Conservation (phyloP, 2,113 vertebrate genomes). For the Thymallus thymallus region DNA sequence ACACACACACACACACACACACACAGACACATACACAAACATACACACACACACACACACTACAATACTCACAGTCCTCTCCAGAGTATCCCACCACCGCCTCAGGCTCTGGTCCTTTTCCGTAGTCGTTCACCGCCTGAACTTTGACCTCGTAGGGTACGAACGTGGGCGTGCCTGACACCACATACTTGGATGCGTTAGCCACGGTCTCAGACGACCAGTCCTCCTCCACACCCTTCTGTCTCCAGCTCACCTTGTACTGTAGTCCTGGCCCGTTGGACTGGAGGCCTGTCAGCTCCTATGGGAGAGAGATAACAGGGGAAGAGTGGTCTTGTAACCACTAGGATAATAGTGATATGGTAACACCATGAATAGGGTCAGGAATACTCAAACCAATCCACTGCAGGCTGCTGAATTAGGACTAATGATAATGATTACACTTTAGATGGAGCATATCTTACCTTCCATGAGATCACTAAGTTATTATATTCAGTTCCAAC, state of each 20-base stretch:
- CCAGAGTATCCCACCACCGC: conserved; percentile 84
- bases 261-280: conserved; percentile 89
- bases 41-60: not conserved
- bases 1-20: not conserved
- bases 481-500: conserved; percentile 84
- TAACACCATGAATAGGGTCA: no score
- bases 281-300: conserved; percentile 87
- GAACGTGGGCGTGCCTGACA: conserved; percentile 85
- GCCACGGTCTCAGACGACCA: conserved; percentile 85
- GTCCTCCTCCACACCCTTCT: conserved; percentile 82
- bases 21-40: not conserved
- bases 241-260: conserved; percentile 91
- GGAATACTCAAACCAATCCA: no score
- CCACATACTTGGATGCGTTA: conserved; percentile 84
- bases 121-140: conserved; percentile 86
- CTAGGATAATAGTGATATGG: no score
- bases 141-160: conserved; percentile 89
- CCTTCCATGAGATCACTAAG: conserved; percentile 91
- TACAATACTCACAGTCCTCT: conserved; percentile 86
- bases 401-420: no score
- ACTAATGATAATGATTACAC: no score
- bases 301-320: not conserved
- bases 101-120: conserved; percentile 80
- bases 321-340: not conserved
- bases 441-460: conserved; percentile 59